Evolutionary conservation across 1,140 invertebrate species (phyloP).

Genomic region (Lutraria rhynchaena): DNA sequence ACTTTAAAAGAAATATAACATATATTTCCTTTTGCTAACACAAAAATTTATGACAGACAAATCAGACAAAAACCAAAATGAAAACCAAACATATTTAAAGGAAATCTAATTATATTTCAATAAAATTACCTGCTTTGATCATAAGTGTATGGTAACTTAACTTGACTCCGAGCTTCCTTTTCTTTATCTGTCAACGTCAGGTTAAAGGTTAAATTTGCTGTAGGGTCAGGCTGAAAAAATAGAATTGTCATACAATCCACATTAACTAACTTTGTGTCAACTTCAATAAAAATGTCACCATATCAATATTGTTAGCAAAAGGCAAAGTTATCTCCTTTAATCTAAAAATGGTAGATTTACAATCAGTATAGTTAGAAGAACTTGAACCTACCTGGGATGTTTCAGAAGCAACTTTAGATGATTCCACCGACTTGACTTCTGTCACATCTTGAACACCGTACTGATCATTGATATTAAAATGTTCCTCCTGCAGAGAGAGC

Average conservation of each 20-base stretch:
- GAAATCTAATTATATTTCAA: too few relatives aligned
- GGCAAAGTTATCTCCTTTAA: too few relatives aligned
- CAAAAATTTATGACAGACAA: too few relatives aligned
- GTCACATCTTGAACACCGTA: conserved; percentile 39
- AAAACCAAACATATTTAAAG: not conserved
- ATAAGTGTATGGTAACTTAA: conserved; percentile 79
- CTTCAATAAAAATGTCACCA: too few relatives aligned
- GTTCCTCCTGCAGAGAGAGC: conserved; percentile 20
- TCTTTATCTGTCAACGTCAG: conserved; percentile 80
- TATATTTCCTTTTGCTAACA: too few relatives aligned
- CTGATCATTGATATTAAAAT: conserved; percentile 48
- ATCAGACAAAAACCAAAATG: too few relatives aligned
- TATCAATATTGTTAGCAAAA: too few relatives aligned
- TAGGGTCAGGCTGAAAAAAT: conserved; percentile 73
- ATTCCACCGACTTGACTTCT: conserved; percentile 34
- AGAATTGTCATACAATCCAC: too few relatives aligned
- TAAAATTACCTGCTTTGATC: conserved; percentile 62
- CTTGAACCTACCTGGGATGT: conserved; percentile 21
- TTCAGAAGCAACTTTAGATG: conserved; percentile 7
- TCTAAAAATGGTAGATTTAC: too few relatives aligned
- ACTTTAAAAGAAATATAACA: too few relatives aligned
- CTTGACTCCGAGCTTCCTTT: conserved; percentile 76
- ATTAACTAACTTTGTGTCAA: too few relatives aligned
- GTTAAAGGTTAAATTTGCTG: conserved; percentile 81
- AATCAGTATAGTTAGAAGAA: too few relatives aligned